Conservation (phyloP, 1,140 invertebrate genomes). For the Pseudomyrmex pallidus region DNA sequence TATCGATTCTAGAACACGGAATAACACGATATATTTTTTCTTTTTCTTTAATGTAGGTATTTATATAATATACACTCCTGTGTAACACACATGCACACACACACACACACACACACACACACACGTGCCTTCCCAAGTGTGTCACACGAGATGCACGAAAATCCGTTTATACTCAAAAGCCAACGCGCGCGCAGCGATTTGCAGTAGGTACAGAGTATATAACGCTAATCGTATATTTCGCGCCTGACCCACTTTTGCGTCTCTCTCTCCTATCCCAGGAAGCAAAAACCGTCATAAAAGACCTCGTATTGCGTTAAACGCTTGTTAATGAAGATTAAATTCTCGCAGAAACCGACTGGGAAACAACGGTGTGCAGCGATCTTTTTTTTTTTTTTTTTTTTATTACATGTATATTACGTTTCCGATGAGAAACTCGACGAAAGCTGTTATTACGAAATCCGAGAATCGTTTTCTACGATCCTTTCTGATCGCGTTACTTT, state of each 20-base stretch:
- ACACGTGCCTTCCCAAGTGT: neutral
- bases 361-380: neutral
- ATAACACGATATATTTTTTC: too few species aligned
- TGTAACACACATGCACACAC: too few species aligned
- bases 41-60: too few species aligned
- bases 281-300: conserved; percentile 59
- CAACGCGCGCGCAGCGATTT: conserved; percentile 3
- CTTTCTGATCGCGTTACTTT: neutral
- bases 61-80: too few species aligned
- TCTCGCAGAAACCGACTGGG: neutral
- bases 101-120: neutral
- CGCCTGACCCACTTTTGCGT: conserved; percentile 62
- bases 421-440: neutral
- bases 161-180: conserved; percentile 23
- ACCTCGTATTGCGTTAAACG: conserved; percentile 45
- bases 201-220: neutral
- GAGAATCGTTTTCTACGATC: neutral
- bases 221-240: conserved; percentile 62
- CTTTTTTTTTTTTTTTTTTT: neutral
- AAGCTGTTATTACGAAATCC: neutral
- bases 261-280: conserved; percentile 32
- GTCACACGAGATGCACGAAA: conserved; percentile 12
- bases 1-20: neutral
- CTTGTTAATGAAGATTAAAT: conserved; percentile 40
- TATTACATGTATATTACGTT: neutral